These are phyloP conservation scores for Parapristionchus giblindavisi DNA, from an alignment of 2,888 invertebrate genomes.

Conservation along the genomic window DNA sequence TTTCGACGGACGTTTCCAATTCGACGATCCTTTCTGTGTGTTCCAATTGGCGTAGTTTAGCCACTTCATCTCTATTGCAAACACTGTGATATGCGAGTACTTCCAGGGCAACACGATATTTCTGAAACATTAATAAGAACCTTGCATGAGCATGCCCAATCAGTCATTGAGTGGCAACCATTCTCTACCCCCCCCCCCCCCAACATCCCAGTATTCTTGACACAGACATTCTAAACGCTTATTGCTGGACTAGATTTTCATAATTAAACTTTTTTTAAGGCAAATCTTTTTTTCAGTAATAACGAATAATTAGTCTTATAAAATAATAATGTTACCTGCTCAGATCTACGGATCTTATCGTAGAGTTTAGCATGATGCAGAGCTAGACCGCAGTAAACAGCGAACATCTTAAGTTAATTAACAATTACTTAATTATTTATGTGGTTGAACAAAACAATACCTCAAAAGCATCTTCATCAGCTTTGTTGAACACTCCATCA, in stretches of 20 bases:
- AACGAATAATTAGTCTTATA: too few relatives aligned
- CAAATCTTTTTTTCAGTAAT: background rate
- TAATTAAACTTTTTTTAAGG: background rate
- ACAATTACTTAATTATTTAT: background rate
- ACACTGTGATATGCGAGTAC: conserved; percentile 85
- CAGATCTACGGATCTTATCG: conserved; percentile 83
- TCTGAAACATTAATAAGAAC: conserved; percentile 74
- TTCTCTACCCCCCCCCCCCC: too few relatives aligned
- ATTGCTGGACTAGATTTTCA: background rate
- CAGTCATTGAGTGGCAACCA: background rate
- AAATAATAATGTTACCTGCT: too few relatives aligned
- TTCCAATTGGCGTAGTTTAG: conserved; percentile 63
- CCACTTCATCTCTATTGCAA: conserved; percentile 79
- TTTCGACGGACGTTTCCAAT: conserved; percentile 57
- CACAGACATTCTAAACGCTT: background rate
- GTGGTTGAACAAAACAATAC: conserved; percentile 2
- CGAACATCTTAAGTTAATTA: conserved; percentile 75
- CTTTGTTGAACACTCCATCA: conserved; percentile 73
- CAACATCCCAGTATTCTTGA: too few relatives aligned
- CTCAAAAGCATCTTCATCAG: conserved; percentile 84
- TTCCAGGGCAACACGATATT: conserved; percentile 82
- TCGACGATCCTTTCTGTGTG: conserved; percentile 55
- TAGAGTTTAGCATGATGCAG: conserved; percentile 86
- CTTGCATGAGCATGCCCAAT: too few relatives aligned
- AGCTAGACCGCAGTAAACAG: conserved; percentile 85